Conservation (phyloP, 2,797 vertebrate species). For the Hapalemur alaotrensis region DNA sequence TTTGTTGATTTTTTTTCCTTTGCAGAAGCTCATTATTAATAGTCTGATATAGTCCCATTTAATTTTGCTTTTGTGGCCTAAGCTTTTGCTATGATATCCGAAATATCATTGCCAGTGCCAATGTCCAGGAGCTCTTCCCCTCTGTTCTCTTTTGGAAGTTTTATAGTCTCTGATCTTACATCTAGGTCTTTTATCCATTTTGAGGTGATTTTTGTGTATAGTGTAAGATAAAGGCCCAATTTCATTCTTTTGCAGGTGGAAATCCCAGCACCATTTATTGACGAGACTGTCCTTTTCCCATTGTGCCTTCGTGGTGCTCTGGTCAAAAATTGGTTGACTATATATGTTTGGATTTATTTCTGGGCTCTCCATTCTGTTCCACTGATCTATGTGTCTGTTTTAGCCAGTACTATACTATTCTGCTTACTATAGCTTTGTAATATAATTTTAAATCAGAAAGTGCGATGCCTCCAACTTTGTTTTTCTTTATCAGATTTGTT, state of each 20-base stretch:
- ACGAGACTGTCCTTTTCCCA: neutral
- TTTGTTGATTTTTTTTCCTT: neutral
- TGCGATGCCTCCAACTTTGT: neutral
- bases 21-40: neutral
- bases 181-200: neutral
- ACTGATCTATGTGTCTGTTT: neutral
- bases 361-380: neutral
- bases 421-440: neutral
- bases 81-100: neutral
- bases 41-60: neutral
- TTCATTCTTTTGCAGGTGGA: neutral
- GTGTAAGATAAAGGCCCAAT: neutral
- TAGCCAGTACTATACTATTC: neutral
- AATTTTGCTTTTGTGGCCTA: neutral
- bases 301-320: neutral
- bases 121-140: neutral
- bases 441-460: neutral
- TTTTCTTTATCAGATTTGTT: neutral
- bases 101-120: neutral
- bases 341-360: neutral
- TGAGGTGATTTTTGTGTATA: neutral
- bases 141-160: neutral
- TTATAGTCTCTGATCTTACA: neutral
- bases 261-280: neutral
- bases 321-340: neutral